Evolutionary conservation across 2,888 invertebrate genomes (phyloP).

Genomic region (Oxyteleia sp.): DNA sequence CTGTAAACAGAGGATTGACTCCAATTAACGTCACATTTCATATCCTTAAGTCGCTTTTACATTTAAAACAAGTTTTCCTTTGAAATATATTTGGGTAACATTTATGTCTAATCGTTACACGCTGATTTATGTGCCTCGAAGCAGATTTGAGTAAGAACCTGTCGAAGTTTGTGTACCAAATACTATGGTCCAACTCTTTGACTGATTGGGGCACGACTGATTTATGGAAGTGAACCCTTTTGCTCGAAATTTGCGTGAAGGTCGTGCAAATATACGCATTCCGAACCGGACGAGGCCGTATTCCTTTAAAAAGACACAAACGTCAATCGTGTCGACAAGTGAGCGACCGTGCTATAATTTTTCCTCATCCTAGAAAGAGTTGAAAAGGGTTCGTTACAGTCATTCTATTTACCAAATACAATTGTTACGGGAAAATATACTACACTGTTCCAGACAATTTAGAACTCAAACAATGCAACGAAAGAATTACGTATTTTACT

Average conservation of each 20-base stretch:
- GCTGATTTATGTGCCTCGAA: constrained; percentile 64
- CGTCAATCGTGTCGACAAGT: constrained; percentile 71
- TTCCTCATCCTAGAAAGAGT: constrained; percentile 62
- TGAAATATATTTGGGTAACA: constrained; percentile 54
- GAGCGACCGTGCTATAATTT: constrained; percentile 69
- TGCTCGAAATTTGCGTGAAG: constrained; percentile 82
- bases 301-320: constrained; percentile 67
- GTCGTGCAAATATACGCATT: constrained; percentile 76
- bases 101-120: constrained; percentile 62
- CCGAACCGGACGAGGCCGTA: constrained; percentile 54
- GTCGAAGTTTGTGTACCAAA: constrained; percentile 69
- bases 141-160: constrained; percentile 73
- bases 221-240: constrained; percentile 83
- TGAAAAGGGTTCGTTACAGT: constrained; percentile 69
- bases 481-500: constrained; percentile 14
- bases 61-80: constrained; percentile 8
- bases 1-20: constrained; percentile 51
- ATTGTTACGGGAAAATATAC: constrained; percentile 56
- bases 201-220: constrained; percentile 78
- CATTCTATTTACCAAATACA: constrained; percentile 49
- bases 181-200: constrained; percentile 70
- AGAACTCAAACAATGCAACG: constrained; percentile 11
- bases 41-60: constrained; percentile 14
- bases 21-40: constrained; percentile 44
- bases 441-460: constrained; percentile 18